Evolutionary conservation across 2,113 vertebrate genomes (phyloP).

Genomic region (Cervus canadensis): DNA sequence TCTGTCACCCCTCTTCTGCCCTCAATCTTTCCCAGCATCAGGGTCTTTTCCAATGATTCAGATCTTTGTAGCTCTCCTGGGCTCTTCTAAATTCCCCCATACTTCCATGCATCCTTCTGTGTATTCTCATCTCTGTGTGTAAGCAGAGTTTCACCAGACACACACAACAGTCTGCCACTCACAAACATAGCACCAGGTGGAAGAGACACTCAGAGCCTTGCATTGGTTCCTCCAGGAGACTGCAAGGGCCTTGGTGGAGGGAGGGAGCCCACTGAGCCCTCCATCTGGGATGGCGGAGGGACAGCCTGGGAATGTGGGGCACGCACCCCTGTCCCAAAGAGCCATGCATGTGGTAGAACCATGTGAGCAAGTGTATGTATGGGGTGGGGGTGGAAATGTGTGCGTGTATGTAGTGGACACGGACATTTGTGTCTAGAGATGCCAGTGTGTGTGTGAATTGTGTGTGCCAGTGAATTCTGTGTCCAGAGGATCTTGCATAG

Average conservation of each 20-base stretch:
- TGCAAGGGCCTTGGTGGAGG: background rate
- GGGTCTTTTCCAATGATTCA: background rate
- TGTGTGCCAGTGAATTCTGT: background rate
- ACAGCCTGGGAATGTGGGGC: no score
- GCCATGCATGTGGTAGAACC: accelerated
- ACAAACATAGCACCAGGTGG: background rate
- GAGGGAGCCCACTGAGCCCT: background rate
- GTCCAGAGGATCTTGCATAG: background rate
- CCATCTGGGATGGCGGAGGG: background rate
- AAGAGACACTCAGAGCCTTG: background rate
- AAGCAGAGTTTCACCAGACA: background rate
- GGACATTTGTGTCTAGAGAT: background rate
- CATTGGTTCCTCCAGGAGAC: background rate
- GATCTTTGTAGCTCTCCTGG: background rate
- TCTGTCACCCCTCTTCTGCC: background rate
- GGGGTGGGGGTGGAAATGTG: no score
- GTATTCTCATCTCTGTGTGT: background rate
- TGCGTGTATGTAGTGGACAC: accelerated
- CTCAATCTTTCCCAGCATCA: background rate
- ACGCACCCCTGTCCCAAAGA: accelerated
- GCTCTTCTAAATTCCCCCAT: background rate
- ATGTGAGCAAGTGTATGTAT: background rate
- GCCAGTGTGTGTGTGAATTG: background rate
- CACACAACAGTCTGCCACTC: background rate
- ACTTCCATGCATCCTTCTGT: background rate